Conservation (phyloP, 35 echinoderm and acorn worm species). For the Anneissia japonica region DNA sequence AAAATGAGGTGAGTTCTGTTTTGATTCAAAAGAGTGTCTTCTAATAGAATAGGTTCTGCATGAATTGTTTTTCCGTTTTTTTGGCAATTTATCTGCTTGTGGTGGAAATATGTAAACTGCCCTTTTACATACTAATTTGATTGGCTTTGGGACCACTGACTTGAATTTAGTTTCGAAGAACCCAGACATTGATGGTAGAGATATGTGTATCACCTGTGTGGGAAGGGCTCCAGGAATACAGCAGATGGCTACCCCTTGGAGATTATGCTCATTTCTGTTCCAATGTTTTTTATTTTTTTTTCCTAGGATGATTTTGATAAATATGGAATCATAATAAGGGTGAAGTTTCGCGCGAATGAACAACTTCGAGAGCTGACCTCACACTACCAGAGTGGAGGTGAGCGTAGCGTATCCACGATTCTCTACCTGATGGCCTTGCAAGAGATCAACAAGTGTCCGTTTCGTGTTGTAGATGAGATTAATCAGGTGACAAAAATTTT, state of each 20-base stretch:
- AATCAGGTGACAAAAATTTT: slow-evolving; percentile 59
- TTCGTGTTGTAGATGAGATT: slow-evolving; percentile 94
- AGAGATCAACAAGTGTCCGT: slow-evolving; percentile 92
- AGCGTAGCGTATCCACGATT: slow-evolving; percentile 80
- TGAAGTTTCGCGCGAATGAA: slow-evolving; percentile 76
- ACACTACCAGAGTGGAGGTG: slow-evolving; percentile 89
- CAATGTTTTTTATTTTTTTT: neutral
- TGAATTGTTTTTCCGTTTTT: too few relatives aligned
- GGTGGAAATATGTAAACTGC: too few relatives aligned
- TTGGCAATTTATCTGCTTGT: too few relatives aligned
- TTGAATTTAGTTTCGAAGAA: too few relatives aligned
- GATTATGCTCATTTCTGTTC: neutral
- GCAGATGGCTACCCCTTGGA: too few relatives aligned
- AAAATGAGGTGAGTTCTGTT: slow-evolving; percentile 63
- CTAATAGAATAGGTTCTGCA: too few relatives aligned
- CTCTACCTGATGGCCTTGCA: slow-evolving; percentile 93
- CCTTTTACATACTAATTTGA: too few relatives aligned
- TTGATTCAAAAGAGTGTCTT: too few relatives aligned
- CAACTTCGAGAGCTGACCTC: slow-evolving; percentile 70
- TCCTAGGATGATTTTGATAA: slow-evolving; percentile 85
- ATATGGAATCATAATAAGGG: slow-evolving; percentile 72
- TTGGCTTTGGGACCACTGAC: too few relatives aligned
- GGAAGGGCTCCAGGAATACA: too few relatives aligned
- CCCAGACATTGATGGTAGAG: too few relatives aligned
- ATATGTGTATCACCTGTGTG: too few relatives aligned